Conservation (phyloP, 1,140 invertebrate genomes). For the Papilio polyxenes region DNA sequence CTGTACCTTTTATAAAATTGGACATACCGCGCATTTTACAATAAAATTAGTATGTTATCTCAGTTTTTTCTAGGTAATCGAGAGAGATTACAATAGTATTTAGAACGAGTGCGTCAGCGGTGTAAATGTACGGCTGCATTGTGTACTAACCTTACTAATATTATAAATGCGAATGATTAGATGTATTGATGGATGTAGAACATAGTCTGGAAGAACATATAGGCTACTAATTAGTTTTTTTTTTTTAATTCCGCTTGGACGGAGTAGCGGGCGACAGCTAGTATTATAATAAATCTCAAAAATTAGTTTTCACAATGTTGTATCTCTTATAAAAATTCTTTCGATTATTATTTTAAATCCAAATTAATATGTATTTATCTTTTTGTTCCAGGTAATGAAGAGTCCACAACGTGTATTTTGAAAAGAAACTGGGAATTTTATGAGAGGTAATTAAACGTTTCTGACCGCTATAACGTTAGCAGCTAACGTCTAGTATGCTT, state of each 20-base stretch:
- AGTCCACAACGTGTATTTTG: constrained; percentile 55
- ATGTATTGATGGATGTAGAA: too few species aligned
- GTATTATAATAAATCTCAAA: too few species aligned
- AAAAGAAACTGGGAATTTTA: constrained; percentile 59
- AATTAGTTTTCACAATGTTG: too few species aligned
- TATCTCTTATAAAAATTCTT: too few species aligned
- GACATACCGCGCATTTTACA: neutral
- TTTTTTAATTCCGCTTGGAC: too few species aligned
- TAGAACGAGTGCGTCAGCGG: neutral
- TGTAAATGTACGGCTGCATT: too few species aligned
- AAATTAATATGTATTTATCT: constrained; percentile 21
- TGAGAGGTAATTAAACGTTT: constrained; percentile 58
- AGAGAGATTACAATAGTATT: neutral
- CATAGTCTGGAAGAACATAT: too few species aligned
- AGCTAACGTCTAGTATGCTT: constrained; percentile 28
- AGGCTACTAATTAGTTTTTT: too few species aligned
- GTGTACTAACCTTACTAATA: too few species aligned
- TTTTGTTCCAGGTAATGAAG: constrained; percentile 59
- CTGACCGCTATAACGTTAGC: constrained; percentile 4
- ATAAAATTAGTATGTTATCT: neutral
- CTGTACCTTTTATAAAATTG: neutral
- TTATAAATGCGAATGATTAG: too few species aligned
- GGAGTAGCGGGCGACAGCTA: neutral
- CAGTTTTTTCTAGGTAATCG: neutral
- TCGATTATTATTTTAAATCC: neutral